Conservation (phyloP, 2,113 vertebrate genomes). For the Periophthalmodon schlosseri region DNA sequence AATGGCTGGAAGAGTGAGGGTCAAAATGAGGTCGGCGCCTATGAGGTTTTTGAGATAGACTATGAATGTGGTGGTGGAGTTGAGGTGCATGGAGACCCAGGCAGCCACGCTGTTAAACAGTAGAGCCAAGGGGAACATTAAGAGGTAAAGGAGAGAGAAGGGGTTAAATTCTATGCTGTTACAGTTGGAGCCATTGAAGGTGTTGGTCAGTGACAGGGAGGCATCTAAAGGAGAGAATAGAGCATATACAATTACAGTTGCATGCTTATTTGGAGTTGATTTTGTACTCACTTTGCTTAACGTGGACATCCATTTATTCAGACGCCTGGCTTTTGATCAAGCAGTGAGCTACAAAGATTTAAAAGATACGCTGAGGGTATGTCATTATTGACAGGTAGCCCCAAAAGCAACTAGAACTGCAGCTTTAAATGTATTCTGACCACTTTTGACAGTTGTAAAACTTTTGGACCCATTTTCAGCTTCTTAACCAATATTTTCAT, state of each 20-base stretch:
- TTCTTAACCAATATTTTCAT: background rate
- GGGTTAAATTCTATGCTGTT: background rate
- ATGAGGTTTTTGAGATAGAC: slow-evolving; percentile 85
- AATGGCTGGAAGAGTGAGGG: slow-evolving; percentile 76
- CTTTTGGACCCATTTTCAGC: background rate
- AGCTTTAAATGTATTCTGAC: no score
- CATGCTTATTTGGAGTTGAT: background rate
- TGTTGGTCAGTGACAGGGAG: background rate
- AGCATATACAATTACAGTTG: background rate
- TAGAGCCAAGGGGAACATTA: slow-evolving; percentile 55
- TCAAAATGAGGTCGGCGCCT: slow-evolving; percentile 81
- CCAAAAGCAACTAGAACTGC: background rate
- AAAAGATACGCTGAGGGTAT: background rate
- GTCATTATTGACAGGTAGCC: background rate
- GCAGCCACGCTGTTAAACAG: slow-evolving; percentile 59
- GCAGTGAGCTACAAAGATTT: background rate
- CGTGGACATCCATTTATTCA: background rate
- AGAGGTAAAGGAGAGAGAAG: slow-evolving; percentile 37
- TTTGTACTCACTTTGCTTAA: slow-evolving; percentile 11
- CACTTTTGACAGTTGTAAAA: background rate
- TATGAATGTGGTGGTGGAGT: slow-evolving; percentile 80
- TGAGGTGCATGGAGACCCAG: slow-evolving; percentile 80
- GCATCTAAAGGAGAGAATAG: slow-evolving; percentile 28
- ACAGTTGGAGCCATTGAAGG: background rate
- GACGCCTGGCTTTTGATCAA: background rate